These are phyloP conservation scores for Scolanthus callimorphus DNA, from an alignment of 92 coral and sea anemone species.

Conservation along the genomic window DNA sequence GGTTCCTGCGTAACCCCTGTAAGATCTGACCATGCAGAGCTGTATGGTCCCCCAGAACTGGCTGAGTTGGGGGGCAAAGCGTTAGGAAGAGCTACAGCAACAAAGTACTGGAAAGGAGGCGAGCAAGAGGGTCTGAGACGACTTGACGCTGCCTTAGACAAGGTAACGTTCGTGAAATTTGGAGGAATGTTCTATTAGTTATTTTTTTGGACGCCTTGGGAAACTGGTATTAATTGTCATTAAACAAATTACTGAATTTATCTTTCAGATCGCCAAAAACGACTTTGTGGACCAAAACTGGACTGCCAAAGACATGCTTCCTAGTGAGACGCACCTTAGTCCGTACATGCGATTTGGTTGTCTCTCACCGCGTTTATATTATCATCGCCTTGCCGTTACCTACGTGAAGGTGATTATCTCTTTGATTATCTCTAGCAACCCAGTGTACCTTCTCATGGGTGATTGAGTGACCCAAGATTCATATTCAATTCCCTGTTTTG, in stretches of 20 bases:
- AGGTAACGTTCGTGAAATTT: conserved; percentile 26
- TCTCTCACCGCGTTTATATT: conserved; percentile 60
- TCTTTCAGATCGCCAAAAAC: conserved; percentile 16
- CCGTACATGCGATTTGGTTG: conserved; percentile 86
- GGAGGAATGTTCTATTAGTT: background rate
- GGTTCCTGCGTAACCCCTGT: conserved; percentile 45
- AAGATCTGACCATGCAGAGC: conserved; percentile 10
- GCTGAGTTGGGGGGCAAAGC: conserved; percentile 48
- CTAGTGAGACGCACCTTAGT: conserved; percentile 61
- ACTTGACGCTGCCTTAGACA: conserved; percentile 19
- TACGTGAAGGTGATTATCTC: conserved; percentile 49
- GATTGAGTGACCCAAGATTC: background rate
- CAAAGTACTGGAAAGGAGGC: conserved; percentile 49
- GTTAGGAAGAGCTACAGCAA: conserved; percentile 18
- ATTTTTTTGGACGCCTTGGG: background rate
- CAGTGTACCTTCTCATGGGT: background rate
- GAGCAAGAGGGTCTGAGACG: conserved; percentile 56
- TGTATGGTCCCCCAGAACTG: conserved; percentile 38
- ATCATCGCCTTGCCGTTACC: conserved; percentile 37
- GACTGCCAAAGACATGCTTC: conserved; percentile 16
- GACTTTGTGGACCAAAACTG: conserved; percentile 25
- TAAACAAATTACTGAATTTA: background rate
- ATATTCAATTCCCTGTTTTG: background rate
- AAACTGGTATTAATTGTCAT: background rate
- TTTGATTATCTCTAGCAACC: background rate